phyloP scores from a whole-genome alignment of 2,888 invertebrate species.

The Callyntrura sp. region DNA sequence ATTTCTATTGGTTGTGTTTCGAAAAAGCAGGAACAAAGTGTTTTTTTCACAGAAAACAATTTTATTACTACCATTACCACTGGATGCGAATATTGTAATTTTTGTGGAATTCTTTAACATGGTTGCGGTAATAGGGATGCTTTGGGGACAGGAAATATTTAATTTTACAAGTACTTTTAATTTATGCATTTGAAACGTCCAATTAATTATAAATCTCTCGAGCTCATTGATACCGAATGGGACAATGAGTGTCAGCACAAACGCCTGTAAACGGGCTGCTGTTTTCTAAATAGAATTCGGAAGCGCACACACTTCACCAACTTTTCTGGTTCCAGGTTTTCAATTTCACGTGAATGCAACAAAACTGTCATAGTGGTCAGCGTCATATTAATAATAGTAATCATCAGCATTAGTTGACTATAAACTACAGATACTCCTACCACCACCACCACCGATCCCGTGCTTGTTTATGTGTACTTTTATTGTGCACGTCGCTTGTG shows the following conservation, averaged over 20 bases:
- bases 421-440: constrained; percentile 8
- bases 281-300: not conserved
- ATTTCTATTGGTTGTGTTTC: too few relatives aligned
- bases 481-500: not conserved
- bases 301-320: constrained; percentile 4
- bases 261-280: not conserved
- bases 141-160: not conserved
- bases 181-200: constrained; percentile 12
- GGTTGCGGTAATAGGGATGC: not conserved
- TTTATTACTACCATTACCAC: too few relatives aligned
- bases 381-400: not conserved
- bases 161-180: not conserved
- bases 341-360: constrained; percentile 14
- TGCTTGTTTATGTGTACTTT: not conserved
- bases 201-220: constrained; percentile 16
- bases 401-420: constrained; percentile 5
- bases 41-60: too few relatives aligned
- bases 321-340: constrained; percentile 19
- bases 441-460: not conserved
- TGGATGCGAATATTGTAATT: not conserved
- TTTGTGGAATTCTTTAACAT: not conserved
- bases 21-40: too few relatives aligned
- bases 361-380: constrained; percentile 40
- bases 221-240: constrained; percentile 26
- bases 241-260: constrained; percentile 18